Conservation (phyloP, 2,113 vertebrate genomes). For the Oxygymnocypris stewartii region DNA sequence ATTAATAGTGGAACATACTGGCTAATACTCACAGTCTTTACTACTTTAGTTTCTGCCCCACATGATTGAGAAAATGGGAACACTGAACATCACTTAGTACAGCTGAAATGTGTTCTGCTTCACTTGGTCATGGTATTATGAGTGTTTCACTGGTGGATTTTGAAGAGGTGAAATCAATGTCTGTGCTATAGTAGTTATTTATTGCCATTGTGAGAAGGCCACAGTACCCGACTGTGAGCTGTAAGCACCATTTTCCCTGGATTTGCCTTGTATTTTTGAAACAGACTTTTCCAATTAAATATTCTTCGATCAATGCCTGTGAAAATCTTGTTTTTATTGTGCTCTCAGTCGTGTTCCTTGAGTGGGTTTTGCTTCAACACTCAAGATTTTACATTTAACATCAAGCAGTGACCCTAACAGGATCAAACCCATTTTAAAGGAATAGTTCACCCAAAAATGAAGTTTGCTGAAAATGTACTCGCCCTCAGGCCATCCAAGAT, state of each 20-base stretch:
- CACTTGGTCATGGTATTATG: slow-evolving; percentile 55
- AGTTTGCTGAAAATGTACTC: background rate
- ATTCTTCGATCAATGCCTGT: slow-evolving; percentile 55
- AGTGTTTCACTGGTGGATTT: slow-evolving; percentile 61
- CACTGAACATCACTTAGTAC: background rate
- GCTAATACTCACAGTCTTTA: slow-evolving; percentile 24
- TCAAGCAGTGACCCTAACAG: background rate
- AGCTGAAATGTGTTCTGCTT: slow-evolving; percentile 38
- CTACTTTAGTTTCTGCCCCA: background rate
- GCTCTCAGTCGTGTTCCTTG: background rate
- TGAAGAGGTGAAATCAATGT: slow-evolving; percentile 28
- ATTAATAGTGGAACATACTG: slow-evolving; percentile 4
- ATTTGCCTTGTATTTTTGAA: slow-evolving; percentile 71
- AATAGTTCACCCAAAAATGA: background rate
- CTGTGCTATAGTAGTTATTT: slow-evolving; percentile 39
- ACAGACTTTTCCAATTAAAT: slow-evolving; percentile 76
- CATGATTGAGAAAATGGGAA: background rate
- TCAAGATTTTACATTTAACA: background rate
- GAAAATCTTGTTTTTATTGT: background rate
- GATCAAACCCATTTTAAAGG: background rate
- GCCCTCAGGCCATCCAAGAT: no score
- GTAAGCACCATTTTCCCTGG: slow-evolving; percentile 66
- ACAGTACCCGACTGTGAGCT: slow-evolving; percentile 56
- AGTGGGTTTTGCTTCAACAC: background rate
- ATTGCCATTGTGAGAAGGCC: slow-evolving; percentile 26